Percentiles rank a stretch among this genome's conserved stretches.
These are phyloP conservation scores for Tachysurus vachellii DNA, from an alignment of 2,113 vertebrate species.

Conservation along the genomic window DNA sequence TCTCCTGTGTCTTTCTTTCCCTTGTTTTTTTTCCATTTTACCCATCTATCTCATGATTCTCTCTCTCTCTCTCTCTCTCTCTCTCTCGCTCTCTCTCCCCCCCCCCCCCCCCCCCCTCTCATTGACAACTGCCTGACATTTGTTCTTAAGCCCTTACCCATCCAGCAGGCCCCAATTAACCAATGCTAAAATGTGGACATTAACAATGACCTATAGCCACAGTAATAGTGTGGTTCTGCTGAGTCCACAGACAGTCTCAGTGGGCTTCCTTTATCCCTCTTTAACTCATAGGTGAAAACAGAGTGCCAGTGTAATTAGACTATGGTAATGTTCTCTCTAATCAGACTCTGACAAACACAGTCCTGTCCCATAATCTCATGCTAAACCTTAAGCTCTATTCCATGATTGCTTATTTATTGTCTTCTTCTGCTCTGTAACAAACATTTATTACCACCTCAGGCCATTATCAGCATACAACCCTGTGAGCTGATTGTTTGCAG, in stretches of 20 bases:
- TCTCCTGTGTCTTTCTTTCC: not conserved
- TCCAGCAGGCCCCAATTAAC: not conserved
- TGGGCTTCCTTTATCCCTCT: not conserved
- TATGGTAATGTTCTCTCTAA: slow-evolving; percentile 35
- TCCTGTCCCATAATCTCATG: slow-evolving; percentile 17
- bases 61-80: not conserved
- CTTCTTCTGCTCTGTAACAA: slow-evolving; percentile 13
- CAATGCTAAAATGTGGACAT: not conserved
- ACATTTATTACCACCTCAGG: slow-evolving; percentile 10
- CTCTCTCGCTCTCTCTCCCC: not conserved
- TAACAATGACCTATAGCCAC: not conserved
- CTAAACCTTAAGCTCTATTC: slow-evolving; percentile 20
- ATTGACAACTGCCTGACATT: not conserved
- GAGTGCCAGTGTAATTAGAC: slow-evolving; percentile 31
- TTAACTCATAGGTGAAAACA: not conserved
- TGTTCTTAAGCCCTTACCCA: not conserved
- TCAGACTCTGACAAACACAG: slow-evolving; percentile 19
- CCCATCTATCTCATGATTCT: not conserved
- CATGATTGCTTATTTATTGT: slow-evolving; percentile 25
- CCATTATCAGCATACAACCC: not conserved
- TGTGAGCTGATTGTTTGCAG: not conserved
- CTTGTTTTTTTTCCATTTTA: not conserved
- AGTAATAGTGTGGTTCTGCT: not conserved
- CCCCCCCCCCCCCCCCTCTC: too few relatives aligned
- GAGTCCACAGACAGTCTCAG: slow-evolving; percentile 1